These are phyloP conservation scores for Python bivittatus DNA, from an alignment of 2,113 vertebrate species.

Conservation along the genomic window DNA sequence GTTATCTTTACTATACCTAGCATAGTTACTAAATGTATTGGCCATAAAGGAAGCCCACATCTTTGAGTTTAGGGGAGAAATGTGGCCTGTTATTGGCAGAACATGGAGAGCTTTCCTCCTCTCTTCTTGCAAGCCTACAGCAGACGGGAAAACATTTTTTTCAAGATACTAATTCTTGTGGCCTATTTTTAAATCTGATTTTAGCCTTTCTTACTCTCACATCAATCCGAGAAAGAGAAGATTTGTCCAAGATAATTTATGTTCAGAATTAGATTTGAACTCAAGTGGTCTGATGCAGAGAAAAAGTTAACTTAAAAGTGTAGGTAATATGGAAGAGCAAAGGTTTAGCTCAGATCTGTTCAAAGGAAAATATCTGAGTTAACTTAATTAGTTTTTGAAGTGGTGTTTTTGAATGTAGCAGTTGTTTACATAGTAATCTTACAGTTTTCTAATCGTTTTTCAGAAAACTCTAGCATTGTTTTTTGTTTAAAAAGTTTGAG, in stretches of 20 bases:
- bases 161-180: background rate
- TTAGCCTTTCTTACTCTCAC: background rate
- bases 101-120: background rate
- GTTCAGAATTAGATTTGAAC: background rate
- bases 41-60: background rate
- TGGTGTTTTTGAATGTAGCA: conserved; percentile 25
- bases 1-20: background rate
- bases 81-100: background rate
- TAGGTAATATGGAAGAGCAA: background rate
- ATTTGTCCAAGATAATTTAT: background rate
- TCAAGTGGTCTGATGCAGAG: background rate
- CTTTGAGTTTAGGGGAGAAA: background rate
- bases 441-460: background rate
- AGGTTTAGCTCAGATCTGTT: background rate
- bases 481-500: conserved; percentile 7
- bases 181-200: background rate
- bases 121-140: background rate
- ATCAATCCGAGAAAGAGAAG: background rate
- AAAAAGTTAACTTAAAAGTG: background rate
- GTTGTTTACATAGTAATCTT: conserved; percentile 25
- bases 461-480: background rate
- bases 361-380: accelerated
- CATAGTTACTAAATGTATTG: background rate
- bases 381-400: background rate
- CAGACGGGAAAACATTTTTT: background rate